These are phyloP conservation scores for Onychostoma macrolepis DNA, from an alignment of 2,113 vertebrate genomes.

Conservation along the genomic window DNA sequence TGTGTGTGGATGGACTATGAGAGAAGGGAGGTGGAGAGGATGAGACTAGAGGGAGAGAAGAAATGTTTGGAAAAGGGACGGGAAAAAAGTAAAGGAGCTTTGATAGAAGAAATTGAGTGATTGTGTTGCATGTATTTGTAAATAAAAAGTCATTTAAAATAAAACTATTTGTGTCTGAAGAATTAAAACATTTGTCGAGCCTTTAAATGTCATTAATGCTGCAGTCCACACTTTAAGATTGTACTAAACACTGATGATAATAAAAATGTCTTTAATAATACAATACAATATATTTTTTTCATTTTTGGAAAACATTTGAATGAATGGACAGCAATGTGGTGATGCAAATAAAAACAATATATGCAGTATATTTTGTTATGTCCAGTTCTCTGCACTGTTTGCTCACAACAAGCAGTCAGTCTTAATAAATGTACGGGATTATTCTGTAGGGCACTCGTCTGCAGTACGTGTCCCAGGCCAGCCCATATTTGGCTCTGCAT, in stretches of 20 bases:
- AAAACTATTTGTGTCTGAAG: neutral
- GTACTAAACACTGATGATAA: neutral
- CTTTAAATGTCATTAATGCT: neutral
- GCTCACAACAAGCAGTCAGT: no score
- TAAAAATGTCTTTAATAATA: slow-evolving; percentile 12
- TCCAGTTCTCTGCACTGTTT: neutral
- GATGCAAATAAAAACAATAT: neutral
- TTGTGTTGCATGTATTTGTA: neutral
- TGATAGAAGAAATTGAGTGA: slow-evolving; percentile 80
- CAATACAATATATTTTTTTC: neutral
- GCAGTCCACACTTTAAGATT: neutral
- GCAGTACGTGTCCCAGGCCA: slow-evolving; percentile 87
- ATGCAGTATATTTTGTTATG: neutral
- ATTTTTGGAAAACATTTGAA: neutral
- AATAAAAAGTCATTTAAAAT: slow-evolving; percentile 16
- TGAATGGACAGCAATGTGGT: no score
- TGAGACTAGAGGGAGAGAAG: slow-evolving; percentile 71
- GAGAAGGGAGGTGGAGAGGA: slow-evolving; percentile 61
- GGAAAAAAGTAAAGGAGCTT: slow-evolving; percentile 68
- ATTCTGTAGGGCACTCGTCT: slow-evolving; percentile 86
- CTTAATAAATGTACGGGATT: slow-evolving; percentile 85
- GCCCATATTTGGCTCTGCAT: slow-evolving; percentile 83
- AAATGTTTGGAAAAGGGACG: slow-evolving; percentile 72
- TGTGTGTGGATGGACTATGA: slow-evolving; percentile 73
- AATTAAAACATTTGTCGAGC: neutral